Evolutionary conservation across 1,140 invertebrate species (phyloP).

Genomic region (Drosophila kikkawai): DNA sequence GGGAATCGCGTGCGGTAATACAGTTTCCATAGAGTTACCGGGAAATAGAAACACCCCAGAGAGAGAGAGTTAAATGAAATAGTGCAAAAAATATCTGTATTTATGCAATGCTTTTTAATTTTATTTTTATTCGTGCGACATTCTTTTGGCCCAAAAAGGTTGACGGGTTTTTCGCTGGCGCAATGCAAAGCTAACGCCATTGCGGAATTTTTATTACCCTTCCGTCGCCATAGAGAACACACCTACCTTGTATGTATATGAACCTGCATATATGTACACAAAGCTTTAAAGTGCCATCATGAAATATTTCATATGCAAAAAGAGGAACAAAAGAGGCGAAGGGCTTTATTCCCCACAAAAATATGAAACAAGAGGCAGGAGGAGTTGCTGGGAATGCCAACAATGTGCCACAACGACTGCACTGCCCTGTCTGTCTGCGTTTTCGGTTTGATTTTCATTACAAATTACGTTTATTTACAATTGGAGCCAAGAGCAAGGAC

Average conservation of each 20-base stretch:
- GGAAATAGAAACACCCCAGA: slow-evolving; percentile 11
- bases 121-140: slow-evolving; percentile 77
- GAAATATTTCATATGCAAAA: slow-evolving; percentile 75
- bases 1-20: slow-evolving; percentile 81
- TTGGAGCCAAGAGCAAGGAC: slow-evolving; percentile 50
- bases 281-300: slow-evolving; percentile 72
- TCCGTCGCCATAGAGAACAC: slow-evolving; percentile 57
- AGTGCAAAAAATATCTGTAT: slow-evolving; percentile 42
- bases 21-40: slow-evolving; percentile 60
- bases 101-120: slow-evolving; percentile 69
- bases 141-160: slow-evolving; percentile 54
- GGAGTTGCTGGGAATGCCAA: slow-evolving; percentile 51
- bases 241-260: slow-evolving; percentile 32
- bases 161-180: slow-evolving; percentile 11
- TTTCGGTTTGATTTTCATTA: slow-evolving; percentile 67
- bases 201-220: slow-evolving; percentile 81
- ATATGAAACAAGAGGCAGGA: slow-evolving; percentile 23
- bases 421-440: slow-evolving; percentile 23
- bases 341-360: neutral
- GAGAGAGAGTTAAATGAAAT: slow-evolving; percentile 27
- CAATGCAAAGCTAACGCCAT: slow-evolving; percentile 66
- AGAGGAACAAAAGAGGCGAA: slow-evolving; percentile 7
- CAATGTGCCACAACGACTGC: slow-evolving; percentile 49
- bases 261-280: slow-evolving; percentile 47
- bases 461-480: slow-evolving; percentile 75